These are phyloP conservation scores for Furnarius figulus DNA, from an alignment of 2,113 vertebrate genomes.

Conservation along the genomic window DNA sequence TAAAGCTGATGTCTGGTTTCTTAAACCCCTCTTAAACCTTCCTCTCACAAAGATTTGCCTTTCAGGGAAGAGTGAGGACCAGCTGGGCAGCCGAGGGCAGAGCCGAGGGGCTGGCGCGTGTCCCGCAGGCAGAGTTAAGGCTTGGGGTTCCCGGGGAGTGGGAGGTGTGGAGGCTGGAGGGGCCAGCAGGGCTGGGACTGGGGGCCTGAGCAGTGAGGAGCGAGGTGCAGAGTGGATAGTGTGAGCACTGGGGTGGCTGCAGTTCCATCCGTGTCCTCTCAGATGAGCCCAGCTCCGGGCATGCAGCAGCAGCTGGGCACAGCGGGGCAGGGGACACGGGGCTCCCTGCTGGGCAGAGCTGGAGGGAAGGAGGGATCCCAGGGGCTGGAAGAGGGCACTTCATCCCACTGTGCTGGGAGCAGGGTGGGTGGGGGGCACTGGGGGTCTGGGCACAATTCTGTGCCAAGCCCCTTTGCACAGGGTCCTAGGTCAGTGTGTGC, in stretches of 20 bases:
- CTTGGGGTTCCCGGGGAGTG: too few species aligned
- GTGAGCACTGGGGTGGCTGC: rapidly evolving
- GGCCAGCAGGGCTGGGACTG: not conserved
- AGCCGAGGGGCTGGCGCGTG: not conserved
- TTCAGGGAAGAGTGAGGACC: not conserved
- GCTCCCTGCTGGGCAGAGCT: not conserved
- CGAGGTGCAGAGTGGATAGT: rapidly evolving
- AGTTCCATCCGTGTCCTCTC: rapidly evolving
- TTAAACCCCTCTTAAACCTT: not conserved
- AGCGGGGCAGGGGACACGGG: not conserved
- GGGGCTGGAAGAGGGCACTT: not conserved
- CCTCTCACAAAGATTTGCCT: not conserved
- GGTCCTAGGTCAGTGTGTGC: not conserved
- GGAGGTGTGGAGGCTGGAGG: not conserved
- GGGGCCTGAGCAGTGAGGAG: not conserved
- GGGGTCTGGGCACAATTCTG: not conserved
- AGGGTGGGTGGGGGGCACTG: not conserved
- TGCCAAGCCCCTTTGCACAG: not conserved
- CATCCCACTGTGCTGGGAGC: not conserved
- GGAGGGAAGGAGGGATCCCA: not conserved
- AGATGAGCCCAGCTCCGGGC: rapidly evolving
- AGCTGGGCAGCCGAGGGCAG: not conserved
- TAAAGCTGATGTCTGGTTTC: not conserved
- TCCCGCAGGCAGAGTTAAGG: not conserved
- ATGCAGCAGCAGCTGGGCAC: too few species aligned